These are phyloP conservation scores for Tethea ocularis DNA, from an alignment of 2,888 invertebrate species.

Conservation along the genomic window DNA sequence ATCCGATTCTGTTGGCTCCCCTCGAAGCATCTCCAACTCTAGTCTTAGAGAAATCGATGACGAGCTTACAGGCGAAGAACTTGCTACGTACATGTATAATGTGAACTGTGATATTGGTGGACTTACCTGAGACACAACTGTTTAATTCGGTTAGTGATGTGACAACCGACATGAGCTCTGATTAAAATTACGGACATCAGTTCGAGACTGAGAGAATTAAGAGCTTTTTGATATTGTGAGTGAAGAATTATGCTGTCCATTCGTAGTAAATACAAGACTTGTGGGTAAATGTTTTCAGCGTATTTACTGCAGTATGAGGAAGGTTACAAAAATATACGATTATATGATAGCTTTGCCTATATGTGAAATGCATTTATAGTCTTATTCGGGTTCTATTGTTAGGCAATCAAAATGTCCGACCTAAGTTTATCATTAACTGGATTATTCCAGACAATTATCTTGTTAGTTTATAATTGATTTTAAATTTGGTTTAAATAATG, in stretches of 20 bases:
- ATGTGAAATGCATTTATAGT: background rate
- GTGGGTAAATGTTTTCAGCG: background rate
- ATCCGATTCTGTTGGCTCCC: conserved; percentile 75
- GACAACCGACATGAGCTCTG: conserved; percentile 14
- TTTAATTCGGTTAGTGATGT: conserved; percentile 39
- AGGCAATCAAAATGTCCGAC: background rate
- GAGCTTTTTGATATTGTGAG: background rate
- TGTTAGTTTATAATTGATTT: background rate
- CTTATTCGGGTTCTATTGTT: background rate
- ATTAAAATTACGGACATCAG: background rate
- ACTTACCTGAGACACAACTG: conserved; percentile 71
- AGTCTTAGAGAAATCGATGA: conserved; percentile 89
- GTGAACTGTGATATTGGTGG: conserved; percentile 81
- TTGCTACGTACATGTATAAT: conserved; percentile 88
- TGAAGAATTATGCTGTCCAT: background rate
- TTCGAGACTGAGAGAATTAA: background rate
- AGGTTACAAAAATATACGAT: background rate
- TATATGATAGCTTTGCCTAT: background rate
- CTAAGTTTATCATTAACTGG: background rate
- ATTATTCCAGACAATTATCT: background rate
- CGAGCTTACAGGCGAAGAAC: conserved; percentile 87
- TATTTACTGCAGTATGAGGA: background rate
- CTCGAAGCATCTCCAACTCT: conserved; percentile 88
- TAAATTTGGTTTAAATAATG: background rate
- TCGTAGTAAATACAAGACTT: background rate